Conservation (phyloP, 2,113 vertebrate genomes). For the Heterotis niloticus region DNA sequence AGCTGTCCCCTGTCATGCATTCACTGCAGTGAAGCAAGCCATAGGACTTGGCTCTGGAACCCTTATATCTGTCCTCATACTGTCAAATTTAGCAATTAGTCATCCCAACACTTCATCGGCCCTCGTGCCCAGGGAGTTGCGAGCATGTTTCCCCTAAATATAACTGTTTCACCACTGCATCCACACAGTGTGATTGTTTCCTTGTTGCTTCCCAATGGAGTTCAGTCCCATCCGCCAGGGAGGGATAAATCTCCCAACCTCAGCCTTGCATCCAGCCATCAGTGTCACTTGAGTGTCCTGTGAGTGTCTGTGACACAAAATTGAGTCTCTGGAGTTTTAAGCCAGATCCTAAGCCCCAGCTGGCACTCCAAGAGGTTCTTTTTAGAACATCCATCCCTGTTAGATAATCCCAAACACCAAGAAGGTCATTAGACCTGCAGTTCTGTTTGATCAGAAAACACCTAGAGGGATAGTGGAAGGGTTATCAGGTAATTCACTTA, state of each 20-base stretch:
- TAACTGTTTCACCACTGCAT: neutral
- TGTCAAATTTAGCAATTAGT: neutral
- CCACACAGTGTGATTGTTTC: neutral
- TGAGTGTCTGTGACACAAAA: neutral
- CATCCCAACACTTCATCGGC: neutral
- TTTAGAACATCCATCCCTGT: neutral
- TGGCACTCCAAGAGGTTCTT: neutral
- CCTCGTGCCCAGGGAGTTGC: neutral
- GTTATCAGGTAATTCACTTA: no score
- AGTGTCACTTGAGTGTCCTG: neutral
- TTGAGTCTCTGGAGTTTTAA: neutral
- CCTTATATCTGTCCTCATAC: neutral
- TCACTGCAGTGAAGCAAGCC: neutral
- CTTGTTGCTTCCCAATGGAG: no score
- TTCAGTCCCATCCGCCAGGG: no score
- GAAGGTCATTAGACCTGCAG: conserved; percentile 7
- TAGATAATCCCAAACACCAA: neutral
- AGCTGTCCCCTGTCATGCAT: neutral
- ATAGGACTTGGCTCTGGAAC: neutral
- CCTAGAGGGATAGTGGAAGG: no score
- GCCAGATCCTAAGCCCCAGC: neutral
- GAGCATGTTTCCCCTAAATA: neutral
- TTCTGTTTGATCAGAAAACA: neutral
- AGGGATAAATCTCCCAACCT: neutral
- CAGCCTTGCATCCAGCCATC: neutral